Base-by-base conservation (phyloP, 2,113 vertebrate species). In the Muntiacus reevesi region DNA sequence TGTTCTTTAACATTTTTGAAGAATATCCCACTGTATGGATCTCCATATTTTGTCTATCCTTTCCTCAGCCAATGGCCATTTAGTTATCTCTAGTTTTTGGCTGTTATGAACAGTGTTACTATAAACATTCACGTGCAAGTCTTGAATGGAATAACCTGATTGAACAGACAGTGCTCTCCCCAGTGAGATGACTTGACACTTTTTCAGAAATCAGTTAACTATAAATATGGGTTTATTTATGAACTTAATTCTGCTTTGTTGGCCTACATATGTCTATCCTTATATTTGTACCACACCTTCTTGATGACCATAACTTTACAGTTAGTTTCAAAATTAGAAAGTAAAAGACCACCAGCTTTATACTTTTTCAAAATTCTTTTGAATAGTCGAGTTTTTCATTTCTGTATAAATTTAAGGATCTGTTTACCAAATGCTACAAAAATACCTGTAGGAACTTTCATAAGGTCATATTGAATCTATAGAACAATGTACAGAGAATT, bases 271-370 rank as follows among this genome's bases (percentile, higher is more conserved):
- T 71, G 10, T 50, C 45, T 74, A 25, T 91, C 23, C 7, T 93
- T 57, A 16, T 62, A 16, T 19, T 30, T 40, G 30, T 67, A 89
- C 27, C 87, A 84, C 16, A n/a, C 28, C 25, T 7, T 81, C 27
- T 47, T 45, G 23, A 71, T 89, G 57, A 92, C 7, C 52, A 2
- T 33, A 88, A 91, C 55, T 88, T 45, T 71, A 52, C 12, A 67
- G 2, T 50, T 64, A 84, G 43, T 93, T 96, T 95, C 91, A 27
- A 88, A 84, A 85, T 59, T 88, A 40, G 45, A 76, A 93, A 95
- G 43, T 50, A 23, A 84, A 78, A 95, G 74, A 59, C n/a, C 9
- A 45, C 36, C 2, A 81, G 43, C 27, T 84, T 50, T n/a, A 43
- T 67, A 36, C 8, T 47, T 54, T 71, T 82, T 74, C 40, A 87